Base-by-base conservation (phyloP, 2,113 vertebrate genomes). In the Pithys albifrons region DNA sequence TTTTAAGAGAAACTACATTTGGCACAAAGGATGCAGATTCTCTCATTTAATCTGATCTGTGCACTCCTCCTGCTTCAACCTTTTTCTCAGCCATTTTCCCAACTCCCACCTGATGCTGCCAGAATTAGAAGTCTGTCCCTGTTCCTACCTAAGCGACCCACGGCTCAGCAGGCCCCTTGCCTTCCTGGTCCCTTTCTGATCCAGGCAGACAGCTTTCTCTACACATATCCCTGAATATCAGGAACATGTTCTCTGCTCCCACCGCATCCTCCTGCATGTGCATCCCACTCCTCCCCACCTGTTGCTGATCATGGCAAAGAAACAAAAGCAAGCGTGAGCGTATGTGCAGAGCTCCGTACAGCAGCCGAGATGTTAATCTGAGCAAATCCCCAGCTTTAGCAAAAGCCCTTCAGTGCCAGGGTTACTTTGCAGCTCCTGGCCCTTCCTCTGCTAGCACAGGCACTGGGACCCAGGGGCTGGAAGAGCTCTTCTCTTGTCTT, bases 251-350 rank as follows among this genome's bases (percentile, higher is more conserved):
- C 46, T 92, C 54, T 10, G 12, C 37, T 91, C 48, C 72, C 5
- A 2, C 66, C 1, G 8, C 3, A 7, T 91, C 48, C 51, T 92
- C 28, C 65, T 0, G 2, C 28, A 9, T 3, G 6, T 35, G 12
- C 45, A 69, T 78, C 81, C 54, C 62, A 75, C 70, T 95, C 58
- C 10, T 89, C 83, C 45, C 51, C 83, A 72, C 88, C 70, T 76
- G 69, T 70, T 91, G 61, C 73, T 88, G 45, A 41, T 41, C 41
- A 31, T 62, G 80, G 70, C 73, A 79, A 91, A 75, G 76, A 69
- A 91, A 80, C 76, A 94, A 94, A 86, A 93, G 61, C 45, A 24
- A 85, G 43, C 2, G 2, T 17, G 15, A 84, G 72, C 0, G 2
- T 72, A 41, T 58, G 31, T 4, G 6, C 51, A 37, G 85, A 86